Percentiles rank a stretch among this genome's conserved stretches.
These are phyloP conservation scores for Enteromius argenteus DNA, from an alignment of 2,797 vertebrate genomes.

Conservation along the genomic window DNA sequence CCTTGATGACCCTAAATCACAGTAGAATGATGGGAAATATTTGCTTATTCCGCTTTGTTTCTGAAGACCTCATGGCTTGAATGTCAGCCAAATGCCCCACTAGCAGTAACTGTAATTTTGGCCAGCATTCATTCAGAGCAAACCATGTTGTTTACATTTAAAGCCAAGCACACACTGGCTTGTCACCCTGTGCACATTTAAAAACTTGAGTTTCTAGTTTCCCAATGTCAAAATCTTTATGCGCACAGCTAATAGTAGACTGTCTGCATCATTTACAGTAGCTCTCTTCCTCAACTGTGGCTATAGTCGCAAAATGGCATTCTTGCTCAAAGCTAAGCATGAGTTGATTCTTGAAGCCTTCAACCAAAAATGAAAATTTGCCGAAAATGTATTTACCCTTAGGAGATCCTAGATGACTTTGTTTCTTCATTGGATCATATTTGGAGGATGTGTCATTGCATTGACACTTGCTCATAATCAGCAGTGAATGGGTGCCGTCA, in stretches of 20 bases:
- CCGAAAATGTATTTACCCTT: neutral
- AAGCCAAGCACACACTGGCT: neutral
- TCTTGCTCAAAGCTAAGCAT: neutral
- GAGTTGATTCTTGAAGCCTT: neutral
- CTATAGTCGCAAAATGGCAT: neutral
- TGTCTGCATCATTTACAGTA: neutral
- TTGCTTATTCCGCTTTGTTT: constrained; percentile 55
- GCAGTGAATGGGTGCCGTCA: neutral
- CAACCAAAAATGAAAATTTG: neutral
- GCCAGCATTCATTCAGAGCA: neutral
- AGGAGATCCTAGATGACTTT: neutral
- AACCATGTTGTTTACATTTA: constrained; percentile 20
- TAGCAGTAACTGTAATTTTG: constrained; percentile 37
- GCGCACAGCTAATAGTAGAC: neutral
- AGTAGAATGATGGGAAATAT: constrained; percentile 69
- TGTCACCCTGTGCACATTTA: neutral
- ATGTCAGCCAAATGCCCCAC: neutral
- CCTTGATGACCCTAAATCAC: constrained; percentile 61
- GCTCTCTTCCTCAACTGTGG: neutral
- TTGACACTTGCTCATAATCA: neutral
- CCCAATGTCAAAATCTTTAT: neutral
- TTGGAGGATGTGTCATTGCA: neutral
- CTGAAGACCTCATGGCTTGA: constrained; percentile 31
- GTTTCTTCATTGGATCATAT: neutral
- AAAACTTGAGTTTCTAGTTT: neutral